Conservation (phyloP, 2,888 invertebrate genomes). For the Leucophora obtusa region DNA sequence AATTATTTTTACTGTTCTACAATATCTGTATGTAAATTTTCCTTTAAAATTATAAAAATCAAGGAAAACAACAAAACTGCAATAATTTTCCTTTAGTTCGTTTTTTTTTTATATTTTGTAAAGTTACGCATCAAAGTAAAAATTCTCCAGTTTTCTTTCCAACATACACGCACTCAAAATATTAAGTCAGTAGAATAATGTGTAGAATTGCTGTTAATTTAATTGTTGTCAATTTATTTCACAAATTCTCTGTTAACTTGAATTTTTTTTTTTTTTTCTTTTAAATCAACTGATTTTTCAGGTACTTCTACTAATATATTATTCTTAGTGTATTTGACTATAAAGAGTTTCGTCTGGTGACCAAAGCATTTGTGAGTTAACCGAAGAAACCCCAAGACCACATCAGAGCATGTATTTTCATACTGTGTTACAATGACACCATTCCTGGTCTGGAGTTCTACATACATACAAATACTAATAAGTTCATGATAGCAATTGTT, state of each 20-base stretch:
- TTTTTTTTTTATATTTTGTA: slow-evolving; percentile 4
- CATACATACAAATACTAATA: no score
- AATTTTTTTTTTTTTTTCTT: no score
- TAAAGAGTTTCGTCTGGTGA: slow-evolving; percentile 19
- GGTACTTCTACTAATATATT: no score
- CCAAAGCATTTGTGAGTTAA: slow-evolving; percentile 31
- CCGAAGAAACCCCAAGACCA: slow-evolving; percentile 40
- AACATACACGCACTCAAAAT: neutral
- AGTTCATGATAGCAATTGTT: no score
- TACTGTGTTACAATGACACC: slow-evolving; percentile 29
- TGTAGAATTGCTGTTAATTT: no score
- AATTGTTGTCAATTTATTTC: no score
- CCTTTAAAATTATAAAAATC: neutral
- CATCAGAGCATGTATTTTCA: slow-evolving; percentile 34
- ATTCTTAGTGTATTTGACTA: neutral
- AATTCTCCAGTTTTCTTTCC: neutral
- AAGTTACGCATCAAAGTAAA: slow-evolving; percentile 39
- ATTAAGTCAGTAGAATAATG: no score
- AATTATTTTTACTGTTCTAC: neutral
- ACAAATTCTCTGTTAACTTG: no score
- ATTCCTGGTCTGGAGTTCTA: neutral
- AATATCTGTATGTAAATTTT: slow-evolving; percentile 7
- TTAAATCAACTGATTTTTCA: no score
- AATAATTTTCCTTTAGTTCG: slow-evolving; percentile 1
- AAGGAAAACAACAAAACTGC: neutral